These are phyloP conservation scores for rat (Rattus norvegicus) DNA, from an alignment of 2,113 vertebrate genomes.

Conservation along the genomic window DNA sequence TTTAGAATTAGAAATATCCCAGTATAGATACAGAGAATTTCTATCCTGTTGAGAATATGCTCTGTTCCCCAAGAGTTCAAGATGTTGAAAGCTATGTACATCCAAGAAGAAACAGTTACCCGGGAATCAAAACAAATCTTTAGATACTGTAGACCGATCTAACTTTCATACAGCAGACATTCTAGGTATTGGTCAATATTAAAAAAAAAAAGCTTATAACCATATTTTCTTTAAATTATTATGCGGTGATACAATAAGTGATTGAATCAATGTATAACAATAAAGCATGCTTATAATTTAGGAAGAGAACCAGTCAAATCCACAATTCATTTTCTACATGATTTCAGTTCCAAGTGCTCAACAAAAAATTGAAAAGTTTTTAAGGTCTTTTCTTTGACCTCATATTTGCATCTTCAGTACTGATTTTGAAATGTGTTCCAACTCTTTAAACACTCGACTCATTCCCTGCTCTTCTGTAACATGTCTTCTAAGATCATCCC, in stretches of 20 bases:
- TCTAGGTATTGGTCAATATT: constrained; percentile 24
- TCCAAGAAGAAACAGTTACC: constrained; percentile 32
- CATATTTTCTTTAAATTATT: constrained; percentile 21
- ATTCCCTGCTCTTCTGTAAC: constrained; percentile 38
- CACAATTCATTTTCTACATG: constrained; percentile 20
- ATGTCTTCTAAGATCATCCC: not conserved
- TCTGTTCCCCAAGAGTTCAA: constrained; percentile 1
- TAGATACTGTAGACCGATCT: constrained; percentile 3
- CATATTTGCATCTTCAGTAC: not conserved
- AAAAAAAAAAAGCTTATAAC: constrained; percentile 3
- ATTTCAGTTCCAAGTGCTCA: constrained; percentile 37
- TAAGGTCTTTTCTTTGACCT: constrained; percentile 33
- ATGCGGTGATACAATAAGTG: constrained; percentile 4
- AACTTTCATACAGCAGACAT: not conserved
- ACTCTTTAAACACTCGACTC: not conserved
- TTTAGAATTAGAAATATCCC: not conserved
- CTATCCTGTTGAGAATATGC: constrained; percentile 29
- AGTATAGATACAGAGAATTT: not conserved
- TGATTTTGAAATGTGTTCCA: constrained; percentile 58
- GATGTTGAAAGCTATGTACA: constrained; percentile 3
- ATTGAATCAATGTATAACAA: constrained; percentile 55
- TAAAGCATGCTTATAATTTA: constrained; percentile 20
- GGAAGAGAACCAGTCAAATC: constrained; percentile 1
- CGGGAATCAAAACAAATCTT: constrained; percentile 37
- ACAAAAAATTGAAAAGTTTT: constrained; percentile 23